Percentiles rank a stretch among this genome's conserved stretches.
These are phyloP conservation scores for Gallinago undulata DNA, from an alignment of 2,113 vertebrate species.

Conservation along the genomic window DNA sequence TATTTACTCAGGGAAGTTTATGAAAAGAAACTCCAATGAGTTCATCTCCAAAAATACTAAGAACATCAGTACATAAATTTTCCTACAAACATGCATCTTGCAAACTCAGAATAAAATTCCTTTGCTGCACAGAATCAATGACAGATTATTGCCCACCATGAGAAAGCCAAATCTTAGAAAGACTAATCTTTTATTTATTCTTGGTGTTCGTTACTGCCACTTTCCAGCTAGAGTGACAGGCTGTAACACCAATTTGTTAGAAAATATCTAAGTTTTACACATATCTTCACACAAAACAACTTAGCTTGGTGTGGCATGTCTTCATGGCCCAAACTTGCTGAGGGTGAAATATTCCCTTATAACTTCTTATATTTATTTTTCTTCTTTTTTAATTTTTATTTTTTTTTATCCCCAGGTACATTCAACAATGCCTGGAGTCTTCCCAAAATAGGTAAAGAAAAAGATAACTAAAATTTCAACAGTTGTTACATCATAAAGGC, in stretches of 20 bases:
- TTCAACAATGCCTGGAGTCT: neutral
- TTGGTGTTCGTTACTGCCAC: neutral
- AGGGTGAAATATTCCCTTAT: accelerated
- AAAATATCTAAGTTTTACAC: neutral
- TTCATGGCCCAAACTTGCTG: neutral
- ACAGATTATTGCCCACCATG: neutral
- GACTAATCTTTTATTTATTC: neutral
- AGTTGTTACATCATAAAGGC: neutral
- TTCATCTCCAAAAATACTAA: neutral
- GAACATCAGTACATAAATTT: neutral
- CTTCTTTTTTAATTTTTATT: neutral
- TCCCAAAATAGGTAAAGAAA: neutral
- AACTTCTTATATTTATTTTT: neutral
- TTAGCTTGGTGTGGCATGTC: neutral
- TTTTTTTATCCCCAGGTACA: neutral
- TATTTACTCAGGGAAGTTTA: neutral
- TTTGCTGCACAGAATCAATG: neutral
- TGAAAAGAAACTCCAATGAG: neutral
- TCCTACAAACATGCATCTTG: neutral
- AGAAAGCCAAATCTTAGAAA: neutral
- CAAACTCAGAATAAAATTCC: neutral
- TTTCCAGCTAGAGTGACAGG: neutral
- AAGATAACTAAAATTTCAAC: neutral
- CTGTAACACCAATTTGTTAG: neutral
- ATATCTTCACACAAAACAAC: neutral